Conservation (phyloP, 2,888 invertebrate genomes). For the Luperina nickerlii region DNA sequence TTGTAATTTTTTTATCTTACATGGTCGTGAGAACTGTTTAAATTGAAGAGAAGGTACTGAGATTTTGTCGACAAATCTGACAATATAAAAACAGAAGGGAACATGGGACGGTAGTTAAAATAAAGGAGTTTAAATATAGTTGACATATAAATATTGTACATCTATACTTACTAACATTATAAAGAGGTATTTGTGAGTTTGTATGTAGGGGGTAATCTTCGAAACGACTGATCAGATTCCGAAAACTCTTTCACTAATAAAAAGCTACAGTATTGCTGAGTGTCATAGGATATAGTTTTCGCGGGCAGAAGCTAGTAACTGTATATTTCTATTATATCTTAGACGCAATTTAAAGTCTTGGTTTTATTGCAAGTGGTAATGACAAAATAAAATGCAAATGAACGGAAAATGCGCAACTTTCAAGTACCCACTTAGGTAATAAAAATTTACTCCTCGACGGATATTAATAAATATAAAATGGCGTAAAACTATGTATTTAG, state of each 20-base stretch:
- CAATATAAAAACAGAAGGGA: neutral
- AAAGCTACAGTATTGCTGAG: neutral
- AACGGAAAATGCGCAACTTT: slow-evolving; percentile 31
- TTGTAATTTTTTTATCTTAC: slow-evolving; percentile 61
- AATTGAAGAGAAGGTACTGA: neutral
- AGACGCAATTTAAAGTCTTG: neutral
- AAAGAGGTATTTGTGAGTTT: neutral
- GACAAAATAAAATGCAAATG: neutral
- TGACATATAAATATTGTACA: neutral
- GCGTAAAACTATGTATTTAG: slow-evolving; percentile 6
- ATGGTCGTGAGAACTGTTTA: slow-evolving; percentile 73
- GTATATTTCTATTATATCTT: neutral
- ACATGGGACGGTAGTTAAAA: neutral
- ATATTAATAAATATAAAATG: slow-evolving; percentile 14
- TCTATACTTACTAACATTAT: neutral
- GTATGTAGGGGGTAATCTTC: neutral
- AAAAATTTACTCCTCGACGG: slow-evolving; percentile 7
- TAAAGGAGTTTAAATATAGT: neutral
- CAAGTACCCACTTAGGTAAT: neutral
- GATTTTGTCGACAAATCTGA: neutral
- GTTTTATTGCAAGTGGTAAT: neutral
- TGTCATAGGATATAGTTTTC: too few relatives aligned
- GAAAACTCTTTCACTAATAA: neutral
- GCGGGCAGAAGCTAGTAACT: too few relatives aligned
- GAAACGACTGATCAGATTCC: neutral